Percentiles rank a stretch among this genome's conserved stretches.
phyloP scores from a whole-genome alignment of 2,888 invertebrate genomes.

The Morpho deidamia region DNA sequence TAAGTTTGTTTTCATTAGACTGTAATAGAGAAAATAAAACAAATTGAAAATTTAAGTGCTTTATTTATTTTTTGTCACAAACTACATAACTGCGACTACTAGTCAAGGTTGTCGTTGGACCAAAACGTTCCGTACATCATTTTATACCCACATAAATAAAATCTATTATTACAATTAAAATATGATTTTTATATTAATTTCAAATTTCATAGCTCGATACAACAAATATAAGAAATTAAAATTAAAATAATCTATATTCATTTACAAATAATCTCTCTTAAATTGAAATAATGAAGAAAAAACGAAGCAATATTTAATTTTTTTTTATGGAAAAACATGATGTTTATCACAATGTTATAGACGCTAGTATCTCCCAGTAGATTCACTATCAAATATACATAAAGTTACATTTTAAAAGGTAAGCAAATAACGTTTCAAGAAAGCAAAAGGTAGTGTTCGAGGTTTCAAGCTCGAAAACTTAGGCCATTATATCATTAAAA shows the following conservation, averaged over 20 bases:
- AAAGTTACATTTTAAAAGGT: constrained; percentile 65
- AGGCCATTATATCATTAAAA: too few relatives aligned
- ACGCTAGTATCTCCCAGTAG: constrained; percentile 64
- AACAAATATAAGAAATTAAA: constrained; percentile 67
- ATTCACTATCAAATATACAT: constrained; percentile 73
- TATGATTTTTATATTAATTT: constrained; percentile 51
- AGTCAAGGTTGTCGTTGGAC: constrained; percentile 65
- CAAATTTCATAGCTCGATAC: constrained; percentile 59
- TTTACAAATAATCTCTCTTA: constrained; percentile 74
- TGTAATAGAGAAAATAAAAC: constrained; percentile 13
- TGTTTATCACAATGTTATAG: constrained; percentile 77
- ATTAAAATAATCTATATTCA: constrained; percentile 69
- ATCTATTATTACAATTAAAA: constrained; percentile 58
- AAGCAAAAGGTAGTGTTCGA: constrained; percentile 61
- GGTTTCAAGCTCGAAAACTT: neutral
- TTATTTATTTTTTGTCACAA: constrained; percentile 68
- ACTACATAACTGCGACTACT: constrained; percentile 74
- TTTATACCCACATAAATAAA: constrained; percentile 63
- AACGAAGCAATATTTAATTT: constrained; percentile 49
- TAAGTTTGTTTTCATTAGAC: too few relatives aligned
- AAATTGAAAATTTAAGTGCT: constrained; percentile 61
- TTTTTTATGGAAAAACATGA: constrained; percentile 69
- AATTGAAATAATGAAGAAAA: constrained; percentile 63
- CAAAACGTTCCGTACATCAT: constrained; percentile 67
- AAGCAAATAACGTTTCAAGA: constrained; percentile 60